Percentiles rank a stretch among this genome's conserved stretches.
Conservation (phyloP, 2,888 invertebrate species). For the Malthinus seriepunctatus region DNA sequence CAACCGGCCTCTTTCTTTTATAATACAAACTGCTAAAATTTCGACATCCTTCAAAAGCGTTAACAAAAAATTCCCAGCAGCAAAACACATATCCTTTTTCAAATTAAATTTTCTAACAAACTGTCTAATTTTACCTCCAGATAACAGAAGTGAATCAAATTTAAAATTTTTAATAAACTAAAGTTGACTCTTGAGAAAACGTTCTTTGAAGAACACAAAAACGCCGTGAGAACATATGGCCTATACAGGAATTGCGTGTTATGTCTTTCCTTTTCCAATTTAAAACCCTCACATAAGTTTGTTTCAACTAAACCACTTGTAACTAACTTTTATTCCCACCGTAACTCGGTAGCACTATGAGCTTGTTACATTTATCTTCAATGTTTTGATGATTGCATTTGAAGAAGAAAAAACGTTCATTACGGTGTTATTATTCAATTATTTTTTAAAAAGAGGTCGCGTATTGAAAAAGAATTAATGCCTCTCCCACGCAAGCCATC, state of each 20-base stretch:
- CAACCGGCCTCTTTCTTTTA: background rate
- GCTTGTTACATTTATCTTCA: constrained; percentile 3
- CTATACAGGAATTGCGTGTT: constrained; percentile 20
- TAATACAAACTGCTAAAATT: background rate
- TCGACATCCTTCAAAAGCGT: too few species aligned
- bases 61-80: too few species aligned
- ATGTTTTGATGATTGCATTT: constrained; percentile 2
- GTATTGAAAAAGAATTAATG: constrained; percentile 5
- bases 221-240: constrained; percentile 28
- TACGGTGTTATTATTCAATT: background rate
- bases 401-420: background rate
- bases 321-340: constrained; percentile 16
- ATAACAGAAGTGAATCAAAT: too few species aligned
- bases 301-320: constrained; percentile 11
- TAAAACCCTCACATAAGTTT: constrained; percentile 1
- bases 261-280: constrained; percentile 10
- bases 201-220: constrained; percentile 21
- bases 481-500: constrained; percentile 14
- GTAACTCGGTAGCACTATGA: constrained; percentile 11
- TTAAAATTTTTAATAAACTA: background rate
- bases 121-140: too few species aligned
- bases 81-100: too few species aligned
- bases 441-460: background rate
- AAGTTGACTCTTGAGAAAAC: constrained; percentile 25
- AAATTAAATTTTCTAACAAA: too few species aligned